phyloP scores from a whole-genome alignment of 2,888 invertebrate species.

The Aleiodes alternator region DNA sequence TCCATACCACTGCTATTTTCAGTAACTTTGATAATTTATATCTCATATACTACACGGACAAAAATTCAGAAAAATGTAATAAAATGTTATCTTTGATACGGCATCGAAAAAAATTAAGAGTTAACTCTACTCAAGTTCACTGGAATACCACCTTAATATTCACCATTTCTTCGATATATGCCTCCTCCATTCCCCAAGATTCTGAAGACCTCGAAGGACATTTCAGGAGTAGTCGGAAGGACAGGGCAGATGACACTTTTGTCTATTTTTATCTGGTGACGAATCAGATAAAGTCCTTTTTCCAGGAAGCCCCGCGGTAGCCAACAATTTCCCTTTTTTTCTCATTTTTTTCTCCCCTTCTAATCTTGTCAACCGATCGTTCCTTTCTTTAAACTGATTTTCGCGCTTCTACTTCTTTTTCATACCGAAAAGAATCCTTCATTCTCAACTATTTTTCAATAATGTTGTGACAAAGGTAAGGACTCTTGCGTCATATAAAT shows the following conservation, averaged over 20 bases:
- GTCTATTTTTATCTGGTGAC: constrained; percentile 50
- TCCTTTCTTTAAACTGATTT: constrained; percentile 21
- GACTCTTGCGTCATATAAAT: background rate
- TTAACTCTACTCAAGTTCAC: too few relatives aligned
- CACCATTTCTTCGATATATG: background rate
- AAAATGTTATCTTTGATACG: too few relatives aligned
- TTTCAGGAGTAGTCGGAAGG: background rate
- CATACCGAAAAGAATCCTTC: background rate
- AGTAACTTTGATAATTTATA: too few relatives aligned
- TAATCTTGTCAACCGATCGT: constrained; percentile 31
- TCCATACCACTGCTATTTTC: too few relatives aligned
- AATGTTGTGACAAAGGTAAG: background rate
- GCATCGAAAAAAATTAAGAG: too few relatives aligned
- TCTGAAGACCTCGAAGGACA: background rate
- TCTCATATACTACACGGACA: too few relatives aligned
- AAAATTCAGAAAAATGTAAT: too few relatives aligned
- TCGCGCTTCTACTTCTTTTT: constrained; percentile 3
- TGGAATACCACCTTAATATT: background rate
- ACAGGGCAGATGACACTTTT: constrained; percentile 59
- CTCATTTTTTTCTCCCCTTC: background rate
- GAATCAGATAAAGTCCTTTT: constrained; percentile 19
- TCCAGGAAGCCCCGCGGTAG: constrained; percentile 33
- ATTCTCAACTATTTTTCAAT: background rate
- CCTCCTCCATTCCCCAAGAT: background rate
- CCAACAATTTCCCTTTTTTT: constrained; percentile 13